Evolutionary conservation across 2,888 invertebrate species (phyloP), one percentile per base, ranked within the genome.

Genomic region (Lottia scabra): DNA sequence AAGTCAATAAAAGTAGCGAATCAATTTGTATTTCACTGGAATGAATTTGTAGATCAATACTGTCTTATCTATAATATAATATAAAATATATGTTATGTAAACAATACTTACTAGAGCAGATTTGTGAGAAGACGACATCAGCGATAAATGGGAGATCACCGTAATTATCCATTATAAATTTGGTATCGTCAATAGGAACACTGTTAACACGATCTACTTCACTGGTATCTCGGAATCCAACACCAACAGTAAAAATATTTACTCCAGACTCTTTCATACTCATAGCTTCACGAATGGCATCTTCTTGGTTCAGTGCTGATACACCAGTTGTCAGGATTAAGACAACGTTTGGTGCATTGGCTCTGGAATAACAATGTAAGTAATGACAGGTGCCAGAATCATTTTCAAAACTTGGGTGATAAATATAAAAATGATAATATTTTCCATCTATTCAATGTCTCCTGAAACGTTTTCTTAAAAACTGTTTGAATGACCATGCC

Each of bases 21-120:
- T 38, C 38, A 10, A 4, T 38, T 30, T 6, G 5, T 10, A 38
- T 30, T 2, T 38, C 38, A 38, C 5, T 38, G 3, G n/a, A 38
- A 38, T 38, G 38, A 38, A 38, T 38, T 38, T 6, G 10, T 10
- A 38, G 38, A 38, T 10, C 38, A 38, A 10, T 38, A 6, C 10
- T 10, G 10, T 4, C 38, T 1, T 38, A 38, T 38, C 30, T 30
- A 5, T 4, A 30, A 5, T 30, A 30, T 5, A 30, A 30, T 30
- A 5, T 4, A 30, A 30, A n/a, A n/a, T n/a, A n/a, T n/a, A n/a
- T n/a, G n/a, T n/a, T n/a, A n/a, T n/a, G n/a, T n/a, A n/a, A n/a
- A n/a, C n/a, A n/a, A n/a, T 46, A 79, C 81, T 77, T 75, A 83
- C 83, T 71, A 68, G 77, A 75, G 72, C 81, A 82, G 44, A 83